Conservation (phyloP, 1,140 invertebrate genomes). For the Dolichoris vasculosae region DNA sequence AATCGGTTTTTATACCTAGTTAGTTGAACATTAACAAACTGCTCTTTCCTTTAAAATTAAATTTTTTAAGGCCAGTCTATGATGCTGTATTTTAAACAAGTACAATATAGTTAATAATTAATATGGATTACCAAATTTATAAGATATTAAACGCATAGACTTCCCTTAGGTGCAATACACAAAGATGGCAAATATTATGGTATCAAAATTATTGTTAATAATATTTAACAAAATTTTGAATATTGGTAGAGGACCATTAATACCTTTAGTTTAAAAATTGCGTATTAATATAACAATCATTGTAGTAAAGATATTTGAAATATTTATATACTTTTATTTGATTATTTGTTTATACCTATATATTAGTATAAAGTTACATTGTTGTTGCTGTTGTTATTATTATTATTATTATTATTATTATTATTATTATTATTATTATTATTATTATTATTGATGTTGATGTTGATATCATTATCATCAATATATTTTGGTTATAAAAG, state of each 20-base stretch:
- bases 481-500: neutral
- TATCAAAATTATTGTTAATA: constrained; percentile 24
- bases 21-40: constrained; percentile 49
- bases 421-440: neutral
- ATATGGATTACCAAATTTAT: neutral
- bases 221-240: constrained; percentile 26
- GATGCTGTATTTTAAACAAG: neutral
- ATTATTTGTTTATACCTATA: constrained; percentile 17
- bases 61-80: constrained; percentile 36
- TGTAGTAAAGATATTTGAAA: neutral
- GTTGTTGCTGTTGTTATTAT: neutral
- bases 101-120: neutral
- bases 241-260: neutral
- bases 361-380: neutral
- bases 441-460: neutral
- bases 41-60: constrained; percentile 41
- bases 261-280: constrained; percentile 35
- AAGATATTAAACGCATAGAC: constrained; percentile 34
- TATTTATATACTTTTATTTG: constrained; percentile 15
- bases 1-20: constrained; percentile 15
- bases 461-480: neutral
- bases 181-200: constrained; percentile 51
- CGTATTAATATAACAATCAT: constrained; percentile 22
- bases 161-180: constrained; percentile 59
- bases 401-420: neutral